Conservation (phyloP, 2,113 vertebrate species). For the Origma solitaria region DNA sequence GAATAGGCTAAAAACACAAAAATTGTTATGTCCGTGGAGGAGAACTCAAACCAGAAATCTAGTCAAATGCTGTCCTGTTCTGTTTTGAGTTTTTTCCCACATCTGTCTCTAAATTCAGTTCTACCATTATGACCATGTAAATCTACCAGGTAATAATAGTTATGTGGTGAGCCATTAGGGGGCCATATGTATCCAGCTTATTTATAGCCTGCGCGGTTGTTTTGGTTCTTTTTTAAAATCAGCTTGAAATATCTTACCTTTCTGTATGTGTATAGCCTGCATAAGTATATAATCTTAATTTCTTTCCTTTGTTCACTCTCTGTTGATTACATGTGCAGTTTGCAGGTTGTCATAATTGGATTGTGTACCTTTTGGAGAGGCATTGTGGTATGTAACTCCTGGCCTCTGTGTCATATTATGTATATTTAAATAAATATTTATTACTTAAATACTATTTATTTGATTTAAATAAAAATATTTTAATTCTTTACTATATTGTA, state of each 20-base stretch:
- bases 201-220: background rate
- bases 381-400: background rate
- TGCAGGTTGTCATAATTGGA: background rate
- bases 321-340: background rate
- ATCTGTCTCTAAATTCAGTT: background rate
- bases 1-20: background rate
- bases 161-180: background rate
- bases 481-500: background rate
- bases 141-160: slow-evolving; percentile 3
- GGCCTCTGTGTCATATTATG: background rate
- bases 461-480: background rate
- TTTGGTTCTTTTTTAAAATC: background rate
- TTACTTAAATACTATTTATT: background rate
- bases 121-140: background rate
- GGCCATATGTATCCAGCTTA: background rate
- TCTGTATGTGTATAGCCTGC: background rate
- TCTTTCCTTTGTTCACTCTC: background rate
- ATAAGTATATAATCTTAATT: background rate
- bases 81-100: background rate
- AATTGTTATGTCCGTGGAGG: background rate
- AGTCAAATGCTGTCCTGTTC: background rate
- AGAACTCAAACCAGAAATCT: background rate
- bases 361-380: background rate
- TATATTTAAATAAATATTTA: background rate
- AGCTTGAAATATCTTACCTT: background rate